phyloP scores from a whole-genome alignment of 2,888 invertebrate species.

The Fragum sueziense region DNA sequence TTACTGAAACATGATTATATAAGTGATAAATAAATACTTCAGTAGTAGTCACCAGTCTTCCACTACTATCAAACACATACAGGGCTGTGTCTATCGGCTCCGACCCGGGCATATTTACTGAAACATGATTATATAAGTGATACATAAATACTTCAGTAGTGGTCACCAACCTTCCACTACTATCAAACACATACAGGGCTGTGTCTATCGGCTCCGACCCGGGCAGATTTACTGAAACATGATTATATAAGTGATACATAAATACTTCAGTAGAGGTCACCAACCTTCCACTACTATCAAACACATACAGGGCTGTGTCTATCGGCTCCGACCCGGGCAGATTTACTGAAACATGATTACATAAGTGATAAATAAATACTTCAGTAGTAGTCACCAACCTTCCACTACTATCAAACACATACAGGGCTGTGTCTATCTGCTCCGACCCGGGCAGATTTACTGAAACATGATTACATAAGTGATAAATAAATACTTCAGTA shows the following conservation, averaged over 20 bases:
- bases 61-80: slow-evolving; percentile 71
- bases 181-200: slow-evolving; percentile 72
- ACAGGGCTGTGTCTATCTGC: slow-evolving; percentile 74
- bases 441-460: slow-evolving; percentile 46
- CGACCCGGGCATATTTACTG: slow-evolving; percentile 44
- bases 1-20: too few species aligned
- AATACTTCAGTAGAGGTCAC: slow-evolving; percentile 79
- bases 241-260: too few species aligned
- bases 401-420: slow-evolving; percentile 70
- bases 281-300: slow-evolving; percentile 68
- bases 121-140: too few species aligned
- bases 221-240: slow-evolving; percentile 45
- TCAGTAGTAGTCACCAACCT: slow-evolving; percentile 77
- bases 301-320: slow-evolving; percentile 76
- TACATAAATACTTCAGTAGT: too few species aligned
- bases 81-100: slow-evolving; percentile 74
- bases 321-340: slow-evolving; percentile 43
- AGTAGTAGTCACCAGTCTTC: slow-evolving; percentile 75
- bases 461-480: too few species aligned
- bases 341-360: slow-evolving; percentile 36
- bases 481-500: too few species aligned
- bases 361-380: too few species aligned
- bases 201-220: slow-evolving; percentile 69
- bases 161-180: slow-evolving; percentile 70
- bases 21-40: too few species aligned